Evolutionary conservation across 1,140 invertebrate species (phyloP).

Genomic region (Contarinia nasturtii): DNA sequence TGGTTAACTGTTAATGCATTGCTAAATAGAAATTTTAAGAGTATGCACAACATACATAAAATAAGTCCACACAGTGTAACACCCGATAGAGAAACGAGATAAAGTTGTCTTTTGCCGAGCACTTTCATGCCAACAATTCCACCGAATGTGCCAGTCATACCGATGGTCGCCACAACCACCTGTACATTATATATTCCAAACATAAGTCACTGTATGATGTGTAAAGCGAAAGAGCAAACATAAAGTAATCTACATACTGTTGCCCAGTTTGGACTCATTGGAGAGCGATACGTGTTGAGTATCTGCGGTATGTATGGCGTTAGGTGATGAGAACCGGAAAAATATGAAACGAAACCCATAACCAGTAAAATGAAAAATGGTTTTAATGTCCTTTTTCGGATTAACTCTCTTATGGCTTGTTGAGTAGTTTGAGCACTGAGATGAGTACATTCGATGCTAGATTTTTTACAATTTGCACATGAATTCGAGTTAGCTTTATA

Average conservation of each 20-base stretch:
- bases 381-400: slow-evolving; percentile 27
- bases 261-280: slow-evolving; percentile 24
- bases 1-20: no score
- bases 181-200: no score
- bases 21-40: no score
- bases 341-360: slow-evolving; percentile 25
- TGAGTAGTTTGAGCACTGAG: slow-evolving; percentile 2
- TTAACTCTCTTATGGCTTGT: slow-evolving; percentile 19
- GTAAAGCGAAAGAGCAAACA: no score
- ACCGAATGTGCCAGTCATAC: slow-evolving; percentile 1
- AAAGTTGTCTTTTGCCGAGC: slow-evolving; percentile 14
- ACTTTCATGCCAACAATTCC: slow-evolving; percentile 13
- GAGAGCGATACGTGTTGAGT: slow-evolving; percentile 26
- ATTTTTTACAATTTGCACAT: slow-evolving; percentile 3
- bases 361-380: slow-evolving; percentile 25
- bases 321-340: slow-evolving; percentile 21
- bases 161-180: not conserved
- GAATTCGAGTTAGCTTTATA: slow-evolving; percentile 9
- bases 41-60: no score
- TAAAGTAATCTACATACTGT: slow-evolving; percentile 24
- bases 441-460: slow-evolving; percentile 1
- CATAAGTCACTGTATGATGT: no score
- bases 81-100: no score
- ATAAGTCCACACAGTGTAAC: no score
- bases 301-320: slow-evolving; percentile 38